A percentile compares a stretch with the other conserved stretches of the same genome.
phyloP scores from a whole-genome alignment of 2,888 invertebrate species.

The Iselma pallidipennis region DNA sequence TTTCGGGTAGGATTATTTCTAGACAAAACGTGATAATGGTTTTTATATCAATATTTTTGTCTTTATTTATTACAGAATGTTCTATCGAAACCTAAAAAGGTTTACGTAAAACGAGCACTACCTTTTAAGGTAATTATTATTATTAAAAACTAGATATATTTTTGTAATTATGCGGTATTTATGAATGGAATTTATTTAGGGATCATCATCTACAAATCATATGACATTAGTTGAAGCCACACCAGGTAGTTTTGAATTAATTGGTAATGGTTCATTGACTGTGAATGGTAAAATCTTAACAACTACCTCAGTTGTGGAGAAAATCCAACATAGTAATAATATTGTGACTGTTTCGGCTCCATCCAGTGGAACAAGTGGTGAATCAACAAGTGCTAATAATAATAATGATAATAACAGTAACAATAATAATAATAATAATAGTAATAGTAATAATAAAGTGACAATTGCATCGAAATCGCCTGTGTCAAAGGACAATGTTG shows the following conservation, averaged over 20 bases:
- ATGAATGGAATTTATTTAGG: neutral
- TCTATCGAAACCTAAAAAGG: conserved; percentile 36
- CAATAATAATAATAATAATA: neutral
- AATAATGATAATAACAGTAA: neutral
- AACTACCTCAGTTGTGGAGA: conserved; percentile 31
- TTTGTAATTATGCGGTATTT: neutral
- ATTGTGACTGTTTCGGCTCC: conserved; percentile 34
- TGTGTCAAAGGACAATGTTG: conserved; percentile 4
- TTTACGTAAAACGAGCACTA: conserved; percentile 30
- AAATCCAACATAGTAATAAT: conserved; percentile 34
- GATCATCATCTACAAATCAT: conserved; percentile 33
- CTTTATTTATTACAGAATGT: conserved; percentile 29
- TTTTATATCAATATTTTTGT: neutral
- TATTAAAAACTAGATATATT: neutral
- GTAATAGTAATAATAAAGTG: conserved; percentile 11
- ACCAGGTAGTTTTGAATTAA: conserved; percentile 47
- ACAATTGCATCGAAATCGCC: conserved; percentile 14
- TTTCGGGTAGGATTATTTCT: neutral
- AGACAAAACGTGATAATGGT: neutral
- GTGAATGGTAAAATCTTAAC: conserved; percentile 41
- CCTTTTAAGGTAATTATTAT: conserved; percentile 14
- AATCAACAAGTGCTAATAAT: conserved; percentile 19
- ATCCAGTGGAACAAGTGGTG: conserved; percentile 20
- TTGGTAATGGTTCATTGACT: conserved; percentile 38
- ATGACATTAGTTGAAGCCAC: conserved; percentile 47